Conservation (phyloP, 2,113 vertebrate genomes). For the Eulemur macaco region DNA sequence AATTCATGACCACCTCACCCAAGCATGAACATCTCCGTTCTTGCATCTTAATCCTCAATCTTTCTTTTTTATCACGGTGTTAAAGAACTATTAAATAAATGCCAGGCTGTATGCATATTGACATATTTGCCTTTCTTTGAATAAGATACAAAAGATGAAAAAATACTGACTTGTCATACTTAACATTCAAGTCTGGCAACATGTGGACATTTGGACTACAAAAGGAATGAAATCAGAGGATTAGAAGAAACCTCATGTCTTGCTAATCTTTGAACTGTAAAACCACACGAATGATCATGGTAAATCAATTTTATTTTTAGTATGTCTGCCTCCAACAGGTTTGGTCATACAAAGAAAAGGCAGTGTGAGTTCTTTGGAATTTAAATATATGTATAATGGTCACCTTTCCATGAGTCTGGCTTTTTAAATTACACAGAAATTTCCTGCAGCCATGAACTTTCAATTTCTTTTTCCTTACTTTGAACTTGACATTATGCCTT, state of each 20-base stretch:
- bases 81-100: background rate
- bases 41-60: background rate
- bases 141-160: background rate
- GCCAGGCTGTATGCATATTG: background rate
- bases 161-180: background rate
- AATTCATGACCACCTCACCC: background rate
- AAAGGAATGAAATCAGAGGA: background rate
- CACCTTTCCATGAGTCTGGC: background rate
- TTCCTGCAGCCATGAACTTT: background rate
- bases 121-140: background rate
- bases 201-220: background rate
- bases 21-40: background rate
- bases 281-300: background rate
- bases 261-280: conserved; percentile 44
- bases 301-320: conserved; percentile 18
- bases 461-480: background rate
- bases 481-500: background rate
- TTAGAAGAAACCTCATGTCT: background rate
- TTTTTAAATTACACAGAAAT: background rate
- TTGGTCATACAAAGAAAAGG: background rate
- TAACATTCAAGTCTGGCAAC: background rate
- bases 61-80: background rate
- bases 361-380: background rate
- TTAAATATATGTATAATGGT: background rate
- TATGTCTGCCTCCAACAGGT: background rate